Evolutionary conservation across 2,797 vertebrate species (phyloP).

Genomic region (Anguilla pacifica): DNA sequence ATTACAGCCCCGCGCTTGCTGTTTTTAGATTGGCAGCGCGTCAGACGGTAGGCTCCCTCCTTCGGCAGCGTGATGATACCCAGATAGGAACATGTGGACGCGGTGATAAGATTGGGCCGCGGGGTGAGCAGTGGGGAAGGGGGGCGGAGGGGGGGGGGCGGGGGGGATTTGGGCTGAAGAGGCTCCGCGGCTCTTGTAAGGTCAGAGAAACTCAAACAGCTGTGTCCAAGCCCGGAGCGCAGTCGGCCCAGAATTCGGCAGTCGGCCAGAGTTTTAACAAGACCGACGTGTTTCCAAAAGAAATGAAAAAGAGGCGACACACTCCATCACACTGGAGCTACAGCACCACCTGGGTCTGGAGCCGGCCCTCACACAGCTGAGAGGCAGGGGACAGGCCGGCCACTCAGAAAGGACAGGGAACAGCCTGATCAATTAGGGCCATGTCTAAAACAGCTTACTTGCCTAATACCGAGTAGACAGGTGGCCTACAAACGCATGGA

Average conservation of each 20-base stretch:
- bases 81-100: constrained; percentile 13
- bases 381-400: background rate
- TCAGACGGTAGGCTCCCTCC: background rate
- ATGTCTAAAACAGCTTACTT: background rate
- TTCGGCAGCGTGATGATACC: background rate
- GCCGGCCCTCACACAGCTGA: background rate
- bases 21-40: background rate
- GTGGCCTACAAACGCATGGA: background rate
- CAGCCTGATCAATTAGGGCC: too few relatives aligned
- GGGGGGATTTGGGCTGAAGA: background rate
- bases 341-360: background rate
- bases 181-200: background rate
- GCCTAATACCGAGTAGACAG: too few relatives aligned
- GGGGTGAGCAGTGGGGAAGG: background rate
- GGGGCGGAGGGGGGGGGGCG: background rate
- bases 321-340: background rate
- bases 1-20: background rate
- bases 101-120: background rate
- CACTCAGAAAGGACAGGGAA: background rate
- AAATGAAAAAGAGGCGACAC: background rate
- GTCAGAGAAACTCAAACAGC: constrained; percentile 5
- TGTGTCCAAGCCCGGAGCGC: background rate
- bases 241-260: background rate
- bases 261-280: constrained; percentile 11
- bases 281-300: constrained; percentile 3